A percentile compares a stretch with the other conserved stretches of the same genome.
Conservation (phyloP, 2,113 vertebrate species). For the Anhinga rufa region DNA sequence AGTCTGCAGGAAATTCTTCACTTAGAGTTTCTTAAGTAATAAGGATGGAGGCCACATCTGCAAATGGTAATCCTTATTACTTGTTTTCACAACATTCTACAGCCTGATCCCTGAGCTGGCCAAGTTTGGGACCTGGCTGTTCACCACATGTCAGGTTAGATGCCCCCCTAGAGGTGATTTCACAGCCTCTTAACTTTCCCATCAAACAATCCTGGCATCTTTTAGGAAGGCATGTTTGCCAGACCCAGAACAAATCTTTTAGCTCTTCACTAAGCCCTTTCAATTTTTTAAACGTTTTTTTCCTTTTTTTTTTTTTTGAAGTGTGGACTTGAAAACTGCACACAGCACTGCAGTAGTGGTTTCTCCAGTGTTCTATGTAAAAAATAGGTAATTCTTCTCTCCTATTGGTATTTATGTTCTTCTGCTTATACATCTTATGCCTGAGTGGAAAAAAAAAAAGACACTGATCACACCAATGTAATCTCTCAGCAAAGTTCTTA, state of each 20-base stretch:
- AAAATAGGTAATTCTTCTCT: background rate
- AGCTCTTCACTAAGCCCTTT: background rate
- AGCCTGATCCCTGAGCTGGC: background rate
- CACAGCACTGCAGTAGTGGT: background rate
- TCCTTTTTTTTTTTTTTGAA: background rate
- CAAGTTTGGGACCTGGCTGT: background rate
- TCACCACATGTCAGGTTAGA: background rate
- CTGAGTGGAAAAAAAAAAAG: background rate
- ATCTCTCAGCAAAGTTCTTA: background rate
- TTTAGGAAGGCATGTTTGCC: background rate
- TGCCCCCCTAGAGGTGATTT: background rate
- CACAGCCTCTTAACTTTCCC: background rate
- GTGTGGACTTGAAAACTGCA: background rate
- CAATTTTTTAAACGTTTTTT: background rate
- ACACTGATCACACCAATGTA: background rate
- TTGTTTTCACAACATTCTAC: background rate
- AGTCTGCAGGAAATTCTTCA: background rate
- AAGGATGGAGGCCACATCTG: background rate
- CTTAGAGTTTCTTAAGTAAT: background rate
- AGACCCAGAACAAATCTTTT: background rate
- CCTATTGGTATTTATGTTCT: background rate
- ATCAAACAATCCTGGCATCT: background rate
- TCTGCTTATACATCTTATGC: background rate
- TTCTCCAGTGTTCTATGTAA: background rate
- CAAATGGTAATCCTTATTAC: background rate